Base-by-base conservation (phyloP, 2,797 vertebrate genomes). In the Salarias fasciatus region DNA sequence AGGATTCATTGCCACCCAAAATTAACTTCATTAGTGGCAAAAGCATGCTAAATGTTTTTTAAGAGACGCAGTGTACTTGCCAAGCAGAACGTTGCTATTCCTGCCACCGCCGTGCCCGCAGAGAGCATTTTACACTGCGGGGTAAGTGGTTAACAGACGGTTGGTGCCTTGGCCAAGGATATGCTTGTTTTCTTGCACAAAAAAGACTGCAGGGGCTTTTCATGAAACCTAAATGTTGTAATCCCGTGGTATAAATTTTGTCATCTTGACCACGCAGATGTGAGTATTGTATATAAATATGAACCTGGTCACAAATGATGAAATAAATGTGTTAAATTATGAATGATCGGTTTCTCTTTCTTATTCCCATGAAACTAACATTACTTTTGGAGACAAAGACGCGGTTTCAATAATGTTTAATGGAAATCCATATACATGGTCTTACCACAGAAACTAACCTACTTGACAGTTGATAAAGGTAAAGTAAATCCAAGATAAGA, bases 1-100 rank as follows among this genome's bases (percentile, higher is more conserved):
- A 58, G 37, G 6, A 5, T n/a, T 52, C 31, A 28, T 50, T 62
- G 46, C 53, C 30, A 35, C 46, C n/a, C 28, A 47, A 53, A 67
- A 53, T 60, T 14, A 64, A 42, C 30, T 47, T 53, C 12, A 62
- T 55, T 38, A 6, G 48, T 50, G 35, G 24, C 46, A 68, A 75
- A 67, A 37, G 14, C 37, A 46, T 35, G 33, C 35, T 7, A 79
- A 54, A 57, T 31, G 37, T 55, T 28, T 59, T 28, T 68, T 18
- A 47, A 69, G 66, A 59, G 37, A 72, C 62, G n/a, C 7, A 3
- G 35, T 65, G 68, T 77, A 28, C 60, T 69, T 67, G 64, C 65
- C 57, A 77, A 70, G 46, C 29, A 38, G 42, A 46, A 7, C 13
- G 9, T 67, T 58, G 30, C 66, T 76, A 69, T 76, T 74, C 54